Evolutionary conservation across 2,797 vertebrate genomes (phyloP).

Genomic region (Taeniopygia guttata): DNA sequence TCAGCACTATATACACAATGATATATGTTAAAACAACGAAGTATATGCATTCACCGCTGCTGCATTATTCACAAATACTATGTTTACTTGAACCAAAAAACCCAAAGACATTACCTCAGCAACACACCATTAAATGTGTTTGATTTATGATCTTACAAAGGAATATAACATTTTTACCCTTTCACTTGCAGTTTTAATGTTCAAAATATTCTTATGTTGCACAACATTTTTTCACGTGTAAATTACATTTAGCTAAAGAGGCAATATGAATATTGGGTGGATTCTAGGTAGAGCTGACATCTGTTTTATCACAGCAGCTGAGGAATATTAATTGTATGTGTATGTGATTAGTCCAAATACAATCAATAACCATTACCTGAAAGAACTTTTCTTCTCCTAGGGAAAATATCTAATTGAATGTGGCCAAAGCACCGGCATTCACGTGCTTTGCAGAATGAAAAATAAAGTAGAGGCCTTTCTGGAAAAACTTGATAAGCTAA

Average conservation of each 20-base stretch:
- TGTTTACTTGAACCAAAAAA: neutral
- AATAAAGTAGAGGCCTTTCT: neutral
- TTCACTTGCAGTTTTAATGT: neutral
- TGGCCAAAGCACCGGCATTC: neutral
- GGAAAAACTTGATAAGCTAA: neutral
- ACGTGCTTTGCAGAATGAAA: neutral
- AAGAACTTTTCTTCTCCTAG: neutral
- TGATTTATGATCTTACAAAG: neutral
- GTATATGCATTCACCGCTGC: neutral
- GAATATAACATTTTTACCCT: neutral
- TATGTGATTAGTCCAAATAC: neutral
- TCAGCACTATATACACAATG: neutral
- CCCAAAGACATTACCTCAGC: neutral
- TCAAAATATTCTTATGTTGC: neutral
- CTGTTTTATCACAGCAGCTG: neutral
- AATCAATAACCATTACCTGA: neutral
- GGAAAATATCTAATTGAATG: neutral
- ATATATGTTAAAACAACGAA: neutral
- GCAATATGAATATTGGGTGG: neutral
- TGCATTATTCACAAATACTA: neutral
- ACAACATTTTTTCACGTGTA: neutral
- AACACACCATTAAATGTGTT: accelerated
- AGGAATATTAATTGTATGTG: neutral
- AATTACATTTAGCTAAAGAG: neutral
- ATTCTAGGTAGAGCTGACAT: neutral